Conservation (phyloP, 2,888 invertebrate genomes). For the Agrochola lychnidis region DNA sequence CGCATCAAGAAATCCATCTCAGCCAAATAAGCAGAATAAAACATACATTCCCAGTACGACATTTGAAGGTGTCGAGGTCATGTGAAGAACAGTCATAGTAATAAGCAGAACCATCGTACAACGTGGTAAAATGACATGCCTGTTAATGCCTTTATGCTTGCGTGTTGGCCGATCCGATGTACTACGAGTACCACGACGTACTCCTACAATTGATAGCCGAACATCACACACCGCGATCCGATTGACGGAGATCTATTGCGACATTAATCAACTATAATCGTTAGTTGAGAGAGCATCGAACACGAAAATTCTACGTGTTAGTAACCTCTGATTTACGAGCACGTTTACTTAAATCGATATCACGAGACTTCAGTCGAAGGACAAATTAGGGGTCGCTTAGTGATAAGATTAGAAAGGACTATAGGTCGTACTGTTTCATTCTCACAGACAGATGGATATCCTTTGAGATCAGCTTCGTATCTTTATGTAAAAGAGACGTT, state of each 20-base stretch:
- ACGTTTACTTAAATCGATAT: constrained; percentile 64
- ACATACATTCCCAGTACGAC: constrained; percentile 38
- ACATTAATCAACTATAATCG: constrained; percentile 77
- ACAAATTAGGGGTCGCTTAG: constrained; percentile 62
- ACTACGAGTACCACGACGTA: constrained; percentile 58
- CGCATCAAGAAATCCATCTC: constrained; percentile 7
- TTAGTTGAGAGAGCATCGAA: constrained; percentile 61
- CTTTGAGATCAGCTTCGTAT: constrained; percentile 44
- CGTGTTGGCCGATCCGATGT: constrained; percentile 66
- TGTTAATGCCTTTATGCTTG: constrained; percentile 62
- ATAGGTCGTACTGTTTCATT: constrained; percentile 43
- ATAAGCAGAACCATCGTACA: constrained; percentile 60
- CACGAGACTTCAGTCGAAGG: constrained; percentile 51
- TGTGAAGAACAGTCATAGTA: constrained; percentile 66
- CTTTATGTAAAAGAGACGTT: constrained; percentile 41
- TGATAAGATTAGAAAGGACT: constrained; percentile 55
- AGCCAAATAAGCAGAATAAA: constrained; percentile 16
- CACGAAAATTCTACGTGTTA: constrained; percentile 51
- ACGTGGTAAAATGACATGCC: constrained; percentile 63
- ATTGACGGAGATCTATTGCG: constrained; percentile 78
- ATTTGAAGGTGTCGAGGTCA: constrained; percentile 62
- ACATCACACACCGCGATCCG: constrained; percentile 70
- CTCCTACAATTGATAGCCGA: constrained; percentile 74
- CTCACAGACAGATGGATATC: constrained; percentile 56
- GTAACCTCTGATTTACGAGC: constrained; percentile 63